These are phyloP conservation scores for Psettodes erumei DNA, from an alignment of 2,113 vertebrate species.

Conservation along the genomic window DNA sequence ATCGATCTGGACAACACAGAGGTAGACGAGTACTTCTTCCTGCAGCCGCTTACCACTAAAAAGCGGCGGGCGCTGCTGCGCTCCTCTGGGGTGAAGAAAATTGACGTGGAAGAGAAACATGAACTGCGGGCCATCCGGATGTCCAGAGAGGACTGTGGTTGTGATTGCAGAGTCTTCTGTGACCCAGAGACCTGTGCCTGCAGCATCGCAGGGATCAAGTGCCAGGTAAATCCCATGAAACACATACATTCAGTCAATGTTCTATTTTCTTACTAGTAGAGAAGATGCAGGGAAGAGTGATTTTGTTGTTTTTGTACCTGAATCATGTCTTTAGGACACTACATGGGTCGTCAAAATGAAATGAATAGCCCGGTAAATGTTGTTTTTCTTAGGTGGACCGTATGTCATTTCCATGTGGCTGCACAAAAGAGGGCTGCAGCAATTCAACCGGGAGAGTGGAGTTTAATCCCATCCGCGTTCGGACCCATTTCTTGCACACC, in stretches of 20 bases:
- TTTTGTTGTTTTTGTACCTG: neutral
- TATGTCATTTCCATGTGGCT: conserved; percentile 98
- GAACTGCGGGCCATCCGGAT: conserved; percentile 95
- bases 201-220: conserved; percentile 97
- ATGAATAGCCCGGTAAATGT: conserved; percentile 7
- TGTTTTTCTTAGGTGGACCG: conserved; percentile 92
- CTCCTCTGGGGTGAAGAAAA: conserved; percentile 96
- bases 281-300: neutral
- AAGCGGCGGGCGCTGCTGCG: conserved; percentile 93
- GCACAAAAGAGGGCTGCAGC: conserved; percentile 98
- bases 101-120: conserved; percentile 97
- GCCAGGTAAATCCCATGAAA: conserved; percentile 87
- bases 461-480: conserved; percentile 98
- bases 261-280: conserved; percentile 6
- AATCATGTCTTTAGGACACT: neutral
- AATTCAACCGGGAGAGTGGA: conserved; percentile 97
- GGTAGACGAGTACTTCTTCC: conserved; percentile 98
- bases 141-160: conserved; percentile 97
- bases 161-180: conserved; percentile 96
- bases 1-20: conserved; percentile 98
- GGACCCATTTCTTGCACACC: conserved; percentile 99
- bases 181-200: conserved; percentile 98
- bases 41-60: conserved; percentile 96
- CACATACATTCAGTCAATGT: neutral
- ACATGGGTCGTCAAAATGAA: neutral